Conservation (phyloP, 2,888 invertebrate genomes). For the Hypercompe scribonia region DNA sequence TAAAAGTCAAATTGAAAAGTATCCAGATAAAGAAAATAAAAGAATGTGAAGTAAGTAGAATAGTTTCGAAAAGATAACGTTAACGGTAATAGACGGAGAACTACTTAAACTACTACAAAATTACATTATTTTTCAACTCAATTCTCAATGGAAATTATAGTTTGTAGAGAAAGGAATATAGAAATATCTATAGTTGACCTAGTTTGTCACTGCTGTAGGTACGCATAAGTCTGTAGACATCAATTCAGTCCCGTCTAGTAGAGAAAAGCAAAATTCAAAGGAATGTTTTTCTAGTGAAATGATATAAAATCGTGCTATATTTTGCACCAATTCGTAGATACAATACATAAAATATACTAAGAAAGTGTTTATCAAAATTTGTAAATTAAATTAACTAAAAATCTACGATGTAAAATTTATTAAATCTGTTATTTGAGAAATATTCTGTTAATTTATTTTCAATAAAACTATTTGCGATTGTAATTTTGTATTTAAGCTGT, state of each 20-base stretch:
- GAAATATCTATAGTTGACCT: not conserved
- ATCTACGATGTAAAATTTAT: not conserved
- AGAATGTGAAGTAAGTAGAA: not conserved
- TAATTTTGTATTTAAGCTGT: not conserved
- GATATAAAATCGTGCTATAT: not conserved
- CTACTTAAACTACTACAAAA: not conserved
- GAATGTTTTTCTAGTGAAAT: not conserved
- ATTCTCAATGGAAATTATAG: not conserved
- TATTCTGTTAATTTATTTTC: not conserved
- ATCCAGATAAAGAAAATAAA: not conserved
- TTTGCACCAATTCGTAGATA: too few species aligned
- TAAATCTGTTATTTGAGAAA: not conserved
- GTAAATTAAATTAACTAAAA: not conserved
- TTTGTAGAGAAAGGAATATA: not conserved
- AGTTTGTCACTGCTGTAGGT: not conserved
- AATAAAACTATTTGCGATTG: not conserved
- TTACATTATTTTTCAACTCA: not conserved
- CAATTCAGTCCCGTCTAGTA: not conserved
- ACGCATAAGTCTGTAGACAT: not conserved
- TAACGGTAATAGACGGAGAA: not conserved
- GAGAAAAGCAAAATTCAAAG: not conserved
- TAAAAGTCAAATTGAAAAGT: not conserved
- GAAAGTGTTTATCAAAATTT: not conserved
- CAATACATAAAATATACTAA: too few species aligned
- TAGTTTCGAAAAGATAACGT: not conserved